phyloP scores from a whole-genome alignment of 1,140 invertebrate genomes.

The Scaptomyza hsui region DNA sequence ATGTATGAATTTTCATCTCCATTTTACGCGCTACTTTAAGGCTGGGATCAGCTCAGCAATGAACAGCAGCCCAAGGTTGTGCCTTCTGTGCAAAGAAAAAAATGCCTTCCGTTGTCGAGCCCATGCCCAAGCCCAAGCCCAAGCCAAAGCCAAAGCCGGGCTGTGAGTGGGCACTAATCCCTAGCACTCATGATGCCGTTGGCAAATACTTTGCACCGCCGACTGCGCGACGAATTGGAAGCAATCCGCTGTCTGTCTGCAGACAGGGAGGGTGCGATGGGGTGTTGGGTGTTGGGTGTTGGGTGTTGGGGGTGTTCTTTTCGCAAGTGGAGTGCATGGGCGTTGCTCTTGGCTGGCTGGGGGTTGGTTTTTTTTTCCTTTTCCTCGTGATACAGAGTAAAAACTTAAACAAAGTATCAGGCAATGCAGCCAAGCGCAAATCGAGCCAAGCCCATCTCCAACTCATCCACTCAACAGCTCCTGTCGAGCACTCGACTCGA shows the following conservation, averaged over 20 bases:
- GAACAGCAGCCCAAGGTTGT: conserved; percentile 63
- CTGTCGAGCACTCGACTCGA: conserved; percentile 39
- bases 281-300: neutral
- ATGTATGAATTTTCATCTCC: conserved; percentile 14
- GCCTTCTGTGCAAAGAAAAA: conserved; percentile 36
- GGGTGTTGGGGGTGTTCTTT: neutral
- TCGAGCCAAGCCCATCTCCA: conserved; percentile 48
- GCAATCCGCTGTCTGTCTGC: conserved; percentile 79
- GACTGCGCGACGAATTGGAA: conserved; percentile 82
- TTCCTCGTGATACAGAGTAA: conserved; percentile 30
- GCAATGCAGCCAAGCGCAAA: conserved; percentile 69
- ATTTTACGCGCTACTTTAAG: conserved; percentile 59
- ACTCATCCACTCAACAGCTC: conserved; percentile 24
- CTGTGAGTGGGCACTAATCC: conserved; percentile 75
- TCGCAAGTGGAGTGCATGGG: conserved; percentile 63
- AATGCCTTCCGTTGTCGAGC: conserved; percentile 32
- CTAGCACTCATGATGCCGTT: conserved; percentile 76
- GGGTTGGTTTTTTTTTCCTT: conserved; percentile 43
- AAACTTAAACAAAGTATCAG: conserved; percentile 79
- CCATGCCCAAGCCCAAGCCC: conserved; percentile 36
- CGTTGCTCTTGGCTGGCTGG: conserved; percentile 62
- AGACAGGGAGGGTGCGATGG: conserved; percentile 33
- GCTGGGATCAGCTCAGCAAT: conserved; percentile 30
- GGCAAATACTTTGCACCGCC: conserved; percentile 82
- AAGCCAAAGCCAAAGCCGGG: conserved; percentile 30